Conservation (phyloP, 2,888 invertebrate species). For the Cheilosia impressa region DNA sequence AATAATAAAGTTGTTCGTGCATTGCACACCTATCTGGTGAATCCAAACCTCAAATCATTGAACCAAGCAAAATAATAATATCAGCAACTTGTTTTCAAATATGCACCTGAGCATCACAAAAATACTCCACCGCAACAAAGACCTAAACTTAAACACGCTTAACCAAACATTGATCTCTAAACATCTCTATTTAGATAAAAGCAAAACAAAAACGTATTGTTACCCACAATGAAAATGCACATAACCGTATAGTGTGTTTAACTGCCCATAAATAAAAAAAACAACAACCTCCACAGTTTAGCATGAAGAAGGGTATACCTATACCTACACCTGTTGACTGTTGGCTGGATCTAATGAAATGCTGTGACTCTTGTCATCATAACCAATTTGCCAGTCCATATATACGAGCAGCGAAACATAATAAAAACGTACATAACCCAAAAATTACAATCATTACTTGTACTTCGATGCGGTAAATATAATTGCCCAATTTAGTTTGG, state of each 20-base stretch:
- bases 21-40: slow-evolving; percentile 33
- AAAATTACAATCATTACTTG: slow-evolving; percentile 71
- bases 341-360: slow-evolving; percentile 56
- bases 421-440: slow-evolving; percentile 70
- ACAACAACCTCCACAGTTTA: neutral
- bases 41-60: slow-evolving; percentile 38
- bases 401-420: slow-evolving; percentile 29
- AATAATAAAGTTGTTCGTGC: slow-evolving; percentile 54
- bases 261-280: slow-evolving; percentile 69
- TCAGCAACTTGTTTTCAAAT: slow-evolving; percentile 53
- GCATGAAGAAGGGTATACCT: slow-evolving; percentile 26
- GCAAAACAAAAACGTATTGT: slow-evolving; percentile 27
- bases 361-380: slow-evolving; percentile 68
- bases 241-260: slow-evolving; percentile 74
- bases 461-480: slow-evolving; percentile 56
- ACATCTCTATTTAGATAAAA: slow-evolving; percentile 67
- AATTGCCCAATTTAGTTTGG: slow-evolving; percentile 72
- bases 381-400: slow-evolving; percentile 63
- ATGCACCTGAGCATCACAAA: slow-evolving; percentile 64
- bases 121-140: slow-evolving; percentile 14
- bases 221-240: slow-evolving; percentile 57
- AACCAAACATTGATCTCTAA: slow-evolving; percentile 72
- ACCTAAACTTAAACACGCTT: slow-evolving; percentile 56
- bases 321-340: slow-evolving; percentile 26
- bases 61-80: slow-evolving; percentile 53